A percentile compares a stretch with the other conserved stretches of the same genome.
Conservation (phyloP, 2,113 vertebrate species). For the Eudyptes chrysolophus region DNA sequence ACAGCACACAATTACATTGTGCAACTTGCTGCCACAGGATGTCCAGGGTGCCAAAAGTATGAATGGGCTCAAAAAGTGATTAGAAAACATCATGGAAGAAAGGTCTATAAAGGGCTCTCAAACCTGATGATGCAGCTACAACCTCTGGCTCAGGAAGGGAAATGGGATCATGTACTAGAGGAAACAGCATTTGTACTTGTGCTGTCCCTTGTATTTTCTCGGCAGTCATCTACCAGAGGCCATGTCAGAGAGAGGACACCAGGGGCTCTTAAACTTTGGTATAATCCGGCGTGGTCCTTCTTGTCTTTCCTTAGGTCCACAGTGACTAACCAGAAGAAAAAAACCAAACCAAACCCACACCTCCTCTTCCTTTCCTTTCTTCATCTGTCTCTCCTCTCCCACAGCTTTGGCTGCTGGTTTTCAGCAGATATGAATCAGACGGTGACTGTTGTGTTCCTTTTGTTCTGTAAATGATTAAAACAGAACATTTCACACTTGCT, state of each 20-base stretch:
- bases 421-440: slow-evolving; percentile 37
- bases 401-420: neutral
- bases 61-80: neutral
- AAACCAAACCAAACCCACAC: neutral
- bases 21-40: neutral
- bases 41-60: neutral
- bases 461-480: slow-evolving; percentile 50
- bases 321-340: neutral
- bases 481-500: slow-evolving; percentile 55
- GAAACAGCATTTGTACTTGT: neutral
- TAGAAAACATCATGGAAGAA: neutral
- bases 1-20: neutral
- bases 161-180: rapidly evolving
- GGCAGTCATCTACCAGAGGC: neutral
- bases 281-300: neutral
- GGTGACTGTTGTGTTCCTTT: slow-evolving; percentile 20
- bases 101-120: neutral
- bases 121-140: neutral
- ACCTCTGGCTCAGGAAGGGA: neutral
- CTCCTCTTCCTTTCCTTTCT: neutral
- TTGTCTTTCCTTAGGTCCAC: neutral
- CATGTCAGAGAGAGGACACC: neutral
- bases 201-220: neutral
- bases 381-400: neutral
- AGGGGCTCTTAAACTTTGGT: neutral